Conservation (phyloP, 2,888 invertebrate species). For the Eumerus sabulonum region DNA sequence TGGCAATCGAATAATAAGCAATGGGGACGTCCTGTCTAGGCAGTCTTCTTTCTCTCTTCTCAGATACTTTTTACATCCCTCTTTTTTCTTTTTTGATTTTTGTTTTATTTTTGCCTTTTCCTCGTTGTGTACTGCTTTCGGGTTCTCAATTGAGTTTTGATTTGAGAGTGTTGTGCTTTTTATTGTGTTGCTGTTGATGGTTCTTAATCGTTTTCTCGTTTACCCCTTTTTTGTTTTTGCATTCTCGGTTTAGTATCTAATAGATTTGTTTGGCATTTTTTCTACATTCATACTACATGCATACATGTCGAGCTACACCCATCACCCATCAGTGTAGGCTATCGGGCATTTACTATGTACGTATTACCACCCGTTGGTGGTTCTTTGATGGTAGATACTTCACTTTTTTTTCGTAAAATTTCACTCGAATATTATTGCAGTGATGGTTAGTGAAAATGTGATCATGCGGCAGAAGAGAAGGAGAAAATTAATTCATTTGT, state of each 20-base stretch:
- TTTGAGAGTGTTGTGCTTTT: constrained; percentile 68
- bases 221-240: constrained; percentile 58
- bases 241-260: constrained; percentile 52
- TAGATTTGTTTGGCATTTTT: constrained; percentile 37
- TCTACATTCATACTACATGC: neutral
- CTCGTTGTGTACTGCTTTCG: constrained; percentile 1
- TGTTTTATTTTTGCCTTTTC: constrained; percentile 12
- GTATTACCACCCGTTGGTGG: constrained; percentile 2
- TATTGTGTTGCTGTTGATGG: constrained; percentile 63
- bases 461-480: constrained; percentile 57
- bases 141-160: constrained; percentile 65
- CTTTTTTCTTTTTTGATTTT: constrained; percentile 14
- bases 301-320: too few relatives aligned
- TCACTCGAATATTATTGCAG: constrained; percentile 64
- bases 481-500: constrained; percentile 66
- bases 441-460: constrained; percentile 53
- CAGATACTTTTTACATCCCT: constrained; percentile 46
- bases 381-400: constrained; percentile 9
- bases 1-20: constrained; percentile 70
- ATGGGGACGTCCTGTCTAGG: constrained; percentile 73
- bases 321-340: too few relatives aligned
- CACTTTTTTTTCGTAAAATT: constrained; percentile 43
- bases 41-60: constrained; percentile 67
- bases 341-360: constrained; percentile 25
- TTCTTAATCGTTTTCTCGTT: constrained; percentile 65